Base-by-base conservation (phyloP, 2,888 invertebrate species). In the Caradrina clavipalpis region DNA sequence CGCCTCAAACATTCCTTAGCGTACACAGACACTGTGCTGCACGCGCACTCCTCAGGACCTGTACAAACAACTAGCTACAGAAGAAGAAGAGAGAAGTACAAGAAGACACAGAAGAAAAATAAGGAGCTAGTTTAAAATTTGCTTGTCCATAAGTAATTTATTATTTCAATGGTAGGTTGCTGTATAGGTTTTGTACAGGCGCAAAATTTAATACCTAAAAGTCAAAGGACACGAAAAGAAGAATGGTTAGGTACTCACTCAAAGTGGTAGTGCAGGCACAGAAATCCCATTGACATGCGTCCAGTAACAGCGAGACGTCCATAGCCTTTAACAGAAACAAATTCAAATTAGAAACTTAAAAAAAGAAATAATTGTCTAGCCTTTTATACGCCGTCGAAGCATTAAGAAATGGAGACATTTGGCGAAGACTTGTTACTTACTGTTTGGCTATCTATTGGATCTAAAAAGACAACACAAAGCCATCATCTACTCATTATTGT, bases 211-310 rank as follows among this genome's bases (percentile, higher is more conserved):
- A n/a, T n/a, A n/a, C n/a, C n/a, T n/a, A n/a, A n/a, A n/a, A n/a
- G n/a, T n/a, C n/a, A n/a, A n/a, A n/a, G n/a, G n/a, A n/a, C n/a
- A n/a, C n/a, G n/a, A 26, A 26, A 26, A 26, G 4, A 26, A 26
- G 4, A 26, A 26, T 26, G 2, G 26, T 26, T n/a, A 26, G 7
- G 0, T 39, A 77, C 96, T 93, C 85, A 96, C 96, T 93, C 58
- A 89, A 78, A 10, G 91, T 92, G 0, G 96, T 90, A 11, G 96
- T 95, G 78, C 98, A 97, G 26, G 97, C 96, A 88, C 98, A 98
- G 89, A 97, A 98, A 88, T 99, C 98, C 96, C 97, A 97, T 62
- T 97, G 96, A 81, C 99, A 99, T 0, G 98, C 97, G 63, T 97
- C 97, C 53, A 98, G 90, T 55, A 98, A 95, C 1, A 97, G 94